A percentile compares a stretch with the other conserved stretches of the same genome.
phyloP scores from a whole-genome alignment of 2,888 invertebrate species.

The Drosophila picticornis region DNA sequence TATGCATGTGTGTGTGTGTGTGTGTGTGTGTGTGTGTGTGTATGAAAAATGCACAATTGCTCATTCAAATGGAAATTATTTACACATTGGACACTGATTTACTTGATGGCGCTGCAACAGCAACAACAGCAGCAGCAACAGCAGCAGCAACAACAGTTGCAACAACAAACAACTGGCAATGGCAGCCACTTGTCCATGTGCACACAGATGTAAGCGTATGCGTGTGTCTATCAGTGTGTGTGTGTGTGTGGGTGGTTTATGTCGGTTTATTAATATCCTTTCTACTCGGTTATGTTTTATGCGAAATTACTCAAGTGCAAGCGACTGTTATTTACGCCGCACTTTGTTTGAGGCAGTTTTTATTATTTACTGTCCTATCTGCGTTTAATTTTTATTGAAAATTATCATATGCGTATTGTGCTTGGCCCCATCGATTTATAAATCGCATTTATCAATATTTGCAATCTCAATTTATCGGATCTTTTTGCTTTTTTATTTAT shows the following conservation, averaged over 20 bases:
- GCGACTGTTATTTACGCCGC: constrained; percentile 72
- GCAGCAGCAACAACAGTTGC: constrained; percentile 31
- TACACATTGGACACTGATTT: constrained; percentile 82
- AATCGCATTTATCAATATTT: constrained; percentile 65
- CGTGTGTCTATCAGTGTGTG: constrained; percentile 12
- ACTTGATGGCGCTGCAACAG: constrained; percentile 66
- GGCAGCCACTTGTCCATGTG: constrained; percentile 62
- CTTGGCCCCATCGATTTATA: constrained; percentile 33
- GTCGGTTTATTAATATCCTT: constrained; percentile 83
- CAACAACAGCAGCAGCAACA: constrained; percentile 27
- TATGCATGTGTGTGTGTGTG: constrained; percentile 25
- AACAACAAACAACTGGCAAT: constrained; percentile 48
- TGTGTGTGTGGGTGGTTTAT: constrained; percentile 60
- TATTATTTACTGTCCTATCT: constrained; percentile 25
- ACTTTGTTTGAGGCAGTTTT: constrained; percentile 46
- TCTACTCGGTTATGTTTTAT: constrained; percentile 79
- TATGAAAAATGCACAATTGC: constrained; percentile 82
- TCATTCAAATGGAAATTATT: constrained; percentile 85
- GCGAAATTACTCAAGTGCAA: constrained; percentile 81
- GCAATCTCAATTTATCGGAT: constrained; percentile 61
- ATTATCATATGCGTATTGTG: constrained; percentile 66
- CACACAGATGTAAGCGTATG: constrained; percentile 26
- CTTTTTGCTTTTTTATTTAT: constrained; percentile 40
- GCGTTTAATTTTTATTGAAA: constrained; percentile 40
- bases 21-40: constrained; percentile 57